Evolutionary conservation across 2,113 vertebrate species (phyloP), one percentile per base, ranked within the genome.

Genomic region (Limnothrissa miodon): DNA sequence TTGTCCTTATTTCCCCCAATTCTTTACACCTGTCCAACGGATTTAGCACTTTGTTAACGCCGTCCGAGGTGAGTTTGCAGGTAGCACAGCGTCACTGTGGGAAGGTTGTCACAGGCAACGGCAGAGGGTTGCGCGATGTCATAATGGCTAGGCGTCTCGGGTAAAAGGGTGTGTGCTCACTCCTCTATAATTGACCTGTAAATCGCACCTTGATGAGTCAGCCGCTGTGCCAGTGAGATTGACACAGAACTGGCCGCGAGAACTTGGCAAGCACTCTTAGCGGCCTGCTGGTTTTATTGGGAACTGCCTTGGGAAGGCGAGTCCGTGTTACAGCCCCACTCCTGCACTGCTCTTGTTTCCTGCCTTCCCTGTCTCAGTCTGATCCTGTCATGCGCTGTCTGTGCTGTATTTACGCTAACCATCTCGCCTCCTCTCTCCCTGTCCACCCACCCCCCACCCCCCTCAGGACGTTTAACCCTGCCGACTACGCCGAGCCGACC

Each of bases 381-480:
- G 15, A 1, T 48, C 46, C 51, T 23, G 6, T 56, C 21, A 56
- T 23, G 19, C 5, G 5, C 51, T 19, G 59, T 9, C 9, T 62
- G n/a, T 62, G n/a, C n/a, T 9, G 29, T 62, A n/a, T 29, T 11
- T 62, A 62, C 25, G 59, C 7, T 62, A 29, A 62, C 59, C 7
- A 1, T 42, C 1, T 29, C 59, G 6, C 25, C 6, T 62, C 59
- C 25, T 85, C 45, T 29, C 6, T 29, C 8, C 23, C 59, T 9
- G 4, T 7, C 79, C 33, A 44, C 53, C 53, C 19, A 5, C 7
- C 23, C 0, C 0, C 9, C 85, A 79, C 25, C 2, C 46, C 10
- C 80, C 79, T 1, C 88, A 99, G 98, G 91, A 98, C 97, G 36
- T 99, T 99, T 93, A 99, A 99, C 91, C 98, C 98, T 0, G 97